These are phyloP conservation scores for Eulemur macaco DNA, from an alignment of 2,113 vertebrate genomes.

Conservation along the genomic window DNA sequence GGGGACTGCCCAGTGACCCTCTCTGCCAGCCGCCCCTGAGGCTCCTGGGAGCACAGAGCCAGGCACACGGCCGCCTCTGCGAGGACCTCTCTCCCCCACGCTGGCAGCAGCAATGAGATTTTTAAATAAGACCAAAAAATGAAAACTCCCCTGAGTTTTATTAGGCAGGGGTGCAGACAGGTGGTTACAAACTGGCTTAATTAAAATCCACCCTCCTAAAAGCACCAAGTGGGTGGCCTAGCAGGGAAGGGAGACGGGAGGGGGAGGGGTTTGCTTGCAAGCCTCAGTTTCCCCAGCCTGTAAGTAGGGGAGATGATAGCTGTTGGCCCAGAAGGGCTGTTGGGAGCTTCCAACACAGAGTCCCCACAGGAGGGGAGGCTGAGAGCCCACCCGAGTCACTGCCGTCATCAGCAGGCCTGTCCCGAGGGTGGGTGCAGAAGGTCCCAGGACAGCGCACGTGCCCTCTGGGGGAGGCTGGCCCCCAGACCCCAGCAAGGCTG, in stretches of 20 bases:
- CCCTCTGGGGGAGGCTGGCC: neutral
- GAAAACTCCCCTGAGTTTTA: slow-evolving; percentile 84
- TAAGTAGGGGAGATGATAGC: too few relatives aligned
- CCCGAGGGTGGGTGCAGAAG: too few relatives aligned
- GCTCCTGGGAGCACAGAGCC: neutral
- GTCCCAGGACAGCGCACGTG: accelerated
- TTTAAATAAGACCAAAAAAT: slow-evolving; percentile 75
- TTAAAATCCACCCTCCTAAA: slow-evolving; percentile 80
- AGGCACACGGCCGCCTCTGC: neutral
- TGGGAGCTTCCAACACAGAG: neutral
- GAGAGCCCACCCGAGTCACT: neutral
- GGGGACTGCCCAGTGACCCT: neutral
- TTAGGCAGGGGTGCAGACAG: slow-evolving; percentile 83
- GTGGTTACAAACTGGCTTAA: slow-evolving; percentile 86
- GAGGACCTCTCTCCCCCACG: neutral
- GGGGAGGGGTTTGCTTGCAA: neutral
- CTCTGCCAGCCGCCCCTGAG: neutral
- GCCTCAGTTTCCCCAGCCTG: slow-evolving; percentile 5
- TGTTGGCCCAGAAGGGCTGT: neutral
- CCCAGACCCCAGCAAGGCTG: neutral
- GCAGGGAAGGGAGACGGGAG: neutral
- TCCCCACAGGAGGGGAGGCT: accelerated
- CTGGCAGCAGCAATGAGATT: slow-evolving; percentile 37
- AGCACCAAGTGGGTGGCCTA: slow-evolving; percentile 68
- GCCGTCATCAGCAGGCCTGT: neutral